Base-by-base conservation (phyloP, 2,888 invertebrate species). In the Agapetus fuscipes region DNA sequence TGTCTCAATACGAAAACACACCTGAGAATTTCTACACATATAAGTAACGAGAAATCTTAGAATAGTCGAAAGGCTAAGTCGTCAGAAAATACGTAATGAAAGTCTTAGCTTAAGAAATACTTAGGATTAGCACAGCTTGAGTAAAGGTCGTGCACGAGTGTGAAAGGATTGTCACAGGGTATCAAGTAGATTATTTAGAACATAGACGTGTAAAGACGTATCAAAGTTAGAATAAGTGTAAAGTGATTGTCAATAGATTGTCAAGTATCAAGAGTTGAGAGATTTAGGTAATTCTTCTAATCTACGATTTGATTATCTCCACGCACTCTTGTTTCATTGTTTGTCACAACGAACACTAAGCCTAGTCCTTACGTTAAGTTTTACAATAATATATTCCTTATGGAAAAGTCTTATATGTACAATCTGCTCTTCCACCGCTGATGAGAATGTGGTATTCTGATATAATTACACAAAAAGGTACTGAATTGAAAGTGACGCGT, bases 271-370 rank as follows among this genome's bases (percentile, higher is more conserved):
- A 46, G 41, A 43, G 45, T 37, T 41, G 35, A 39, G 45, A 48
- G 44, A 45, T 43, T 37, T 28, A 34, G 25, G 17, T 34, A 20
- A 24, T 35, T 40, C 32, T 40, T 34, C 44, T 37, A 40, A 29
- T 30, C 47, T 48, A 48, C 47, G 39, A 34, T 39, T 48, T 48
- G 47, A 48, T 48, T 48, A 48, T 48, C 47, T 48, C 47, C 41
- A 44, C 47, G 47, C 47, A 48, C 47, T 48, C 47, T 48, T 48
- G 47, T 48, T 44, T 43, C 47, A 41, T 48, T 48, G 43, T 39
- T 40, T 37, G n/a, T 28, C 39, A 45, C 41, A 47, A 47, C 40
- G 47, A 48, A 45, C 44, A 36, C 28, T 45, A 31, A 44, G 17
- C 33, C 41, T 42, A 45, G 12, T 17, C 10, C 36, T 40, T 31